Percentiles rank a stretch among this genome's conserved stretches.
These are phyloP conservation scores for Poecilia picta DNA, from an alignment of 2,797 vertebrate genomes.

Conservation along the genomic window DNA sequence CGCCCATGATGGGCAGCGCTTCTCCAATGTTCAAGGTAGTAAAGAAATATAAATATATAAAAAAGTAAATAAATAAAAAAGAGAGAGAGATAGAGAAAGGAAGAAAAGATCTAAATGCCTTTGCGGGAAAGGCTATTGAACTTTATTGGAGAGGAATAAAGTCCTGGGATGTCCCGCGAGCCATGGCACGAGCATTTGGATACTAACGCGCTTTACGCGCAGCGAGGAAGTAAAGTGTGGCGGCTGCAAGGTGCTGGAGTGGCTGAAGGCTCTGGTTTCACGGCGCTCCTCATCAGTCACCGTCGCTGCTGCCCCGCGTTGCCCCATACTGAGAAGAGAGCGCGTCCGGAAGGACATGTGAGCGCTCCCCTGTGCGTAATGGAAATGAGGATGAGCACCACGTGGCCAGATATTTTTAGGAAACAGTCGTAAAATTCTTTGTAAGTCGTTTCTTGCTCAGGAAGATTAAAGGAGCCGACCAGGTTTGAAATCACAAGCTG, in stretches of 20 bases:
- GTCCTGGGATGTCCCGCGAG: constrained; percentile 16
- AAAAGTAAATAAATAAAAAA: not conserved
- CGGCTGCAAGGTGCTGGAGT: constrained; percentile 12
- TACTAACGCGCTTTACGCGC: constrained; percentile 6
- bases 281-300: constrained; percentile 19
- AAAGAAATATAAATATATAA: fast-evolving
- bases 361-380: constrained; percentile 64
- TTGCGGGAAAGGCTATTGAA: constrained; percentile 32
- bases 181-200: constrained; percentile 2
- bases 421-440: not conserved
- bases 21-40: constrained; percentile 12
- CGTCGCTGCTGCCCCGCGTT: constrained; percentile 20
- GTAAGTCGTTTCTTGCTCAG: not conserved
- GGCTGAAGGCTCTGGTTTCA: constrained; percentile 27
- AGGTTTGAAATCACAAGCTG: not conserved
- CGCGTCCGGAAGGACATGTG: constrained; percentile 38
- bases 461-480: not conserved
- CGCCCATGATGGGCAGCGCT: constrained; percentile 35
- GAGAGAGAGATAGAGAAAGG: not conserved
- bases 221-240: constrained; percentile 3
- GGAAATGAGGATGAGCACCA: constrained; percentile 31
- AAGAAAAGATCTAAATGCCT: constrained; percentile 1
- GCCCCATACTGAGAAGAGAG: constrained; percentile 42
- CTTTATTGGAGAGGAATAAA: constrained; percentile 43
- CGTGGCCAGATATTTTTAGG: not conserved